Conservation (phyloP, 2,888 invertebrate species). For the Deroplatys truncata region DNA sequence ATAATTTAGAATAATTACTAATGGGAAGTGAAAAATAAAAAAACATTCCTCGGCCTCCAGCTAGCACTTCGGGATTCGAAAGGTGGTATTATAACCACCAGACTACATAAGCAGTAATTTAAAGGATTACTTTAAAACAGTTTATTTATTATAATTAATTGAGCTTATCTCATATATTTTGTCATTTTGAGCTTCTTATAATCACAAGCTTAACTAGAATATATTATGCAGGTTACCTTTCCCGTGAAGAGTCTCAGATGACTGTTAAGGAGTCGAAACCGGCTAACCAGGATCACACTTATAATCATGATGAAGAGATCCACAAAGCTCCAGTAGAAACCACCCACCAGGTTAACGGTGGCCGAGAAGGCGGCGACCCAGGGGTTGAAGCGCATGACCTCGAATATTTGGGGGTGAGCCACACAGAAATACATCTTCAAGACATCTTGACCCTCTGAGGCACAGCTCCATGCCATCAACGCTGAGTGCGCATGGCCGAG, state of each 20-base stretch:
- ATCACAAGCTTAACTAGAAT: no score
- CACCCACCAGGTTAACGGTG: conserved; percentile 30
- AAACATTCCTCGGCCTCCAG: no score
- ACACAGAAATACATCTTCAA: conserved; percentile 17
- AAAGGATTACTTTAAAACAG: no score
- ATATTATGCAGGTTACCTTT: neutral
- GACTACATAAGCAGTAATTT: no score
- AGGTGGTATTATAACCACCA: no score
- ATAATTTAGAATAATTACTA: no score
- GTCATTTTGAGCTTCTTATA: no score
- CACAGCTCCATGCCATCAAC: conserved; percentile 14
- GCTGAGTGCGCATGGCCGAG: conserved; percentile 18
- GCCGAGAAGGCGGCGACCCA: conserved; percentile 41
- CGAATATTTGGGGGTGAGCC: conserved; percentile 48
- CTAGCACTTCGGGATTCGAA: no score
- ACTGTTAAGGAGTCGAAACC: conserved; percentile 57
- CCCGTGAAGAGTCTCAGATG: conserved; percentile 13
- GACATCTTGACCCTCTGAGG: conserved; percentile 1
- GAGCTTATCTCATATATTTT: no score
- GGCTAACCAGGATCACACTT: conserved; percentile 48
- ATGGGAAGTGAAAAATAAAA: no score
- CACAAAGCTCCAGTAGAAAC: conserved; percentile 38
- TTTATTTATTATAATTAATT: no score
- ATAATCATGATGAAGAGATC: conserved; percentile 38
- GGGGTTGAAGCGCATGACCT: conserved; percentile 46